Percentiles rank a stretch among this genome's conserved stretches.
phyloP scores from a whole-genome alignment of 2,113 vertebrate species.

The Alligator mississippiensis region DNA sequence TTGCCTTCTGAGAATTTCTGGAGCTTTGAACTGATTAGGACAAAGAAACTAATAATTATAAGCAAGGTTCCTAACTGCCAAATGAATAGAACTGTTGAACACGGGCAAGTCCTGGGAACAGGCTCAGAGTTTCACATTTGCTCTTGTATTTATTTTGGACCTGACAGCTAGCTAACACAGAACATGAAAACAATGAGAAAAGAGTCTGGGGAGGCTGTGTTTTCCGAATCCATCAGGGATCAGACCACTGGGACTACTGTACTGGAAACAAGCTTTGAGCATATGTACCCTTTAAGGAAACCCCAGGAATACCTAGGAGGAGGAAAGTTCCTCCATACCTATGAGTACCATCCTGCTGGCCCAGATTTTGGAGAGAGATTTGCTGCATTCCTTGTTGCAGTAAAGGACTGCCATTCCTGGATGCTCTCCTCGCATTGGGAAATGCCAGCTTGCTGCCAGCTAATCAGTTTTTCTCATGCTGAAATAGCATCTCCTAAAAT shows the following conservation, averaged over 20 bases:
- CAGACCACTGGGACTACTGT: slow-evolving; percentile 55
- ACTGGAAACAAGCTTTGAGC: slow-evolving; percentile 42
- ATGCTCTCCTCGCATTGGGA: neutral
- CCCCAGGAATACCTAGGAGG: slow-evolving; percentile 10
- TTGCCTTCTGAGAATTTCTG: slow-evolving; percentile 25
- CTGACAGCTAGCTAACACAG: slow-evolving; percentile 49
- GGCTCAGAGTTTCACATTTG: slow-evolving; percentile 52
- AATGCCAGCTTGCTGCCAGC: slow-evolving; percentile 8
- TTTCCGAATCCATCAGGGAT: slow-evolving; percentile 59
- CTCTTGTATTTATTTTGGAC: slow-evolving; percentile 71
- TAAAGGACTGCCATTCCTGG: slow-evolving; percentile 19
- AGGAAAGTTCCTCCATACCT: slow-evolving; percentile 52
- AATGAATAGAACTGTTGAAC: slow-evolving; percentile 47
- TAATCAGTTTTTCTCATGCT: slow-evolving; percentile 34
- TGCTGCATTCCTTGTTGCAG: slow-evolving; percentile 34
- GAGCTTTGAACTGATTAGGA: slow-evolving; percentile 36
- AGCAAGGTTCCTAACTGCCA: slow-evolving; percentile 33
- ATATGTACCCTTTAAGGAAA: slow-evolving; percentile 34
- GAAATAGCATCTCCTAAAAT: neutral
- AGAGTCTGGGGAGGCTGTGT: slow-evolving; percentile 40
- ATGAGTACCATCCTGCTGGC: slow-evolving; percentile 46
- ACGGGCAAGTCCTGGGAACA: slow-evolving; percentile 44
- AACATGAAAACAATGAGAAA: slow-evolving; percentile 53
- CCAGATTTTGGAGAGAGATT: slow-evolving; percentile 40
- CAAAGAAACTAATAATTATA: slow-evolving; percentile 59